A percentile compares a stretch with the other conserved stretches of the same genome.
phyloP scores from a whole-genome alignment of 1,140 invertebrate genomes.

The Thalassaphorura encarpata region DNA sequence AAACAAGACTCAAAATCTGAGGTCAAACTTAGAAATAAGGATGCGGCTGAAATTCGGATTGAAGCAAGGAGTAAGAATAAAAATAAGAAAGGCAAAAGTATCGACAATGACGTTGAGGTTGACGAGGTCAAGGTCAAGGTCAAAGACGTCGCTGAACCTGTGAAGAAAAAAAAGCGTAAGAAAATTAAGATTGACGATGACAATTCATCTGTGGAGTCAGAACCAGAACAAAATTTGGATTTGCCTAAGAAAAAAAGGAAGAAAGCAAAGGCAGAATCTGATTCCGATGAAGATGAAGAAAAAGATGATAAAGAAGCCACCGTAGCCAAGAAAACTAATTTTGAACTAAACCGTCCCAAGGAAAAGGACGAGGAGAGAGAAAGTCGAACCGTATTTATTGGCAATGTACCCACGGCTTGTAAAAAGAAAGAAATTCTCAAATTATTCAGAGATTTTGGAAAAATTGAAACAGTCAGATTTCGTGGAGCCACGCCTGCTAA shows the following conservation, averaged over 20 bases:
- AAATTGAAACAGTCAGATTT: conserved; percentile 49
- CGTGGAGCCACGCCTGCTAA: conserved; percentile 33
- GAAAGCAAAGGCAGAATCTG: too few species aligned
- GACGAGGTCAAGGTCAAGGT: too few species aligned
- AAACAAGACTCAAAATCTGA: too few species aligned
- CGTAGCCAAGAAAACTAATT: conserved; percentile 7
- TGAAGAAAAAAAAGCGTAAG: not conserved
- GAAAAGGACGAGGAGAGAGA: conserved; percentile 35
- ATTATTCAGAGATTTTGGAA: conserved; percentile 51
- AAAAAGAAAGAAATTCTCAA: conserved; percentile 41
- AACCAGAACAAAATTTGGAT: not conserved
- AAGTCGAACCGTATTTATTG: conserved; percentile 52
- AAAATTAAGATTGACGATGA: not conserved
- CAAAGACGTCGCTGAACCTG: too few species aligned
- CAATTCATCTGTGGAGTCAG: not conserved
- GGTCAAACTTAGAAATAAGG: not conserved
- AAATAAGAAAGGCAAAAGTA: not conserved
- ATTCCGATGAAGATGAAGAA: not conserved
- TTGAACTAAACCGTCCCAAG: conserved; percentile 25
- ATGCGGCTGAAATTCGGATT: not conserved
- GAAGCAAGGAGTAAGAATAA: not conserved
- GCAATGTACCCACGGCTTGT: conserved; percentile 49
- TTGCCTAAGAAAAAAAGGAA: too few species aligned
- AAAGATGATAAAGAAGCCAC: not conserved
- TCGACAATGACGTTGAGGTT: not conserved